Evolutionary conservation across 2,888 invertebrate genomes (phyloP), one percentile per base, ranked within the genome.

Genomic region (Neoascia interrupta): DNA sequence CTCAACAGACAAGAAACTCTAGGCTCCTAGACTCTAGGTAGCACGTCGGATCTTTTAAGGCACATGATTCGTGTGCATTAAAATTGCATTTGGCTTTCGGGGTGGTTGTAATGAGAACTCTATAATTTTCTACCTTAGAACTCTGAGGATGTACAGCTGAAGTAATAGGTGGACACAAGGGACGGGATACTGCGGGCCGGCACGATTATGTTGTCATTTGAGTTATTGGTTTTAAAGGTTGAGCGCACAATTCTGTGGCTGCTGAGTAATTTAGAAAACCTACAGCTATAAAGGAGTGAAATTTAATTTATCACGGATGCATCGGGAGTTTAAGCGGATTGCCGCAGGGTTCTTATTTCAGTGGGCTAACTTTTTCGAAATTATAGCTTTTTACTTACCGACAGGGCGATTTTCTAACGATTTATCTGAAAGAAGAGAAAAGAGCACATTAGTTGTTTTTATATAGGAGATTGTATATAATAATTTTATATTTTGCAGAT

Each of bases 191-290:
- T 76, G 23, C 45, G 21, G 70, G 70, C 70, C 26, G 4, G 56
- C 76, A 72, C 76, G 76, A 70, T 70, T 70, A 70, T 47, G 58
- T 66, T 76, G 76, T 76, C 76, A 70, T 76, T 64, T 66, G 64
- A 70, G 51, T 76, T 69, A 58, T 58, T 60, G 61, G 47, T 64
- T 45, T 58, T 43, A 2, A n/a, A n/a, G 58, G 63, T 37, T 51
- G 36, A 26, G 37, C 45, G 60, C 18, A 31, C 34, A 51, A 45
- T 45, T 60, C 34, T 26, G 5, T 11, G 26, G 23, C n/a, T 45
- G 45, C 36, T 26, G 36, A 63, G 19, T 21, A 18, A 54, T 36
- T 56, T 69, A n/a, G 75, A 56, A 68, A 75, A 51, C 43, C 54
- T 56, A 31, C 56, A 51, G 41, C 69, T 69, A 69, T 49, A 39